Base-by-base conservation (phyloP, 2,888 invertebrate genomes). In the Polydrusus cervinus region DNA sequence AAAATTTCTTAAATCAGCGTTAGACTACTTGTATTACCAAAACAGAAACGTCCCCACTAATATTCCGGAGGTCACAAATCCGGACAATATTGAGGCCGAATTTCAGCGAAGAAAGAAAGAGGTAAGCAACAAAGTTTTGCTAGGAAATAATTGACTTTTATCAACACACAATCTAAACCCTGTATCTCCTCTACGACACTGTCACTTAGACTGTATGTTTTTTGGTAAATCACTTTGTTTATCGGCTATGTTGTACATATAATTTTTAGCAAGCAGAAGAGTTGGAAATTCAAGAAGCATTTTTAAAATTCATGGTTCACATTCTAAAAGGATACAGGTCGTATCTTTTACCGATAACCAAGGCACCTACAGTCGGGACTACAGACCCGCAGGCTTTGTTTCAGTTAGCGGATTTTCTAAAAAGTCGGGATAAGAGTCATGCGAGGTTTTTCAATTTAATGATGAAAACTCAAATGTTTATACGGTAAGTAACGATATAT, bases 391-490 rank as follows among this genome's bases (percentile, higher is more conserved):
- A 94, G 82, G 96, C 97, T 11, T 89, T 99, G 79, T 99, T 99
- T 87, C 97, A 99, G 87, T 91, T 98, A 86, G 94, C 94, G 84
- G 94, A 94, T 38, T 98, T 98, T 87, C 86, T 97, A 53, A 90
- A 94, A 79, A 96, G 96, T 14, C 90, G 97, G 65, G 98, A 98
- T 87, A 96, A 96, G 89, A 92, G 93, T 18, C 92, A 95, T 83
- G 93, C 94, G 70, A 94, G 96, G 85, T 98, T 98, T 89, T 98
- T 95, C 88, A 92, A 92, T 40, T 89, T 95, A 80, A 89, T 98
- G 85, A 94, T 97, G 91, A 93, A 93, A 82, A 99, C 98, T 0
- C 98, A 99, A 88, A 97, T 97, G 95, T 99, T 98, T 88, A 97
- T 96, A 79, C 93, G 98, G 66, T 81, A 30, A 18, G 34, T 64